Percentiles rank a stretch among this genome's conserved stretches.
These are phyloP conservation scores for Caranx ignobilis DNA, from an alignment of 2,113 vertebrate species.

Conservation along the genomic window DNA sequence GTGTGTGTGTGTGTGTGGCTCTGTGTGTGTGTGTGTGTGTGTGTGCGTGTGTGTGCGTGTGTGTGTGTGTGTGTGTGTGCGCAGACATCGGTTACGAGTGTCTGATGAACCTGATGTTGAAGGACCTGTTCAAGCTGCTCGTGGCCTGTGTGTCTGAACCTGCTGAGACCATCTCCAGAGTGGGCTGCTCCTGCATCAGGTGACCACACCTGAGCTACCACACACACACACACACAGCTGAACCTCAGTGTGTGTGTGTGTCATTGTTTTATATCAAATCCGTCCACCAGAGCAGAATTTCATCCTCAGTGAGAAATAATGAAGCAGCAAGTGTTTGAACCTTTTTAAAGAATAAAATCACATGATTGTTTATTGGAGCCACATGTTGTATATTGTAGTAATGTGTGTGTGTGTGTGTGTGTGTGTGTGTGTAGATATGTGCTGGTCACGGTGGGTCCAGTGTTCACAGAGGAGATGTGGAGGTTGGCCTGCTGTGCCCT, in stretches of 20 bases:
- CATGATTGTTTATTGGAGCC: too few relatives aligned
- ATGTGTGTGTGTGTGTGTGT: too few relatives aligned
- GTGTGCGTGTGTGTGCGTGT: neutral
- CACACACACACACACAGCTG: neutral
- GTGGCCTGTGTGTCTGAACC: constrained; percentile 96
- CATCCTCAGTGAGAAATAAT: too few relatives aligned
- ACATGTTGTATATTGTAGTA: too few relatives aligned
- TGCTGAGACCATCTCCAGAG: constrained; percentile 96
- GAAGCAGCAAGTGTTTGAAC: too few relatives aligned
- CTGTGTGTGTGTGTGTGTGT: constrained; percentile 8
- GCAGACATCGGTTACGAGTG: constrained; percentile 92
- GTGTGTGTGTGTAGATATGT: constrained; percentile 86
- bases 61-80: constrained; percentile 9
- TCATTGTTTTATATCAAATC: neutral
- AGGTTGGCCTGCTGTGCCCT: constrained; percentile 94
- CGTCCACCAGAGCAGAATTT: too few relatives aligned
- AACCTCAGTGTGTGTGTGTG: too few relatives aligned
- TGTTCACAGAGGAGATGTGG: constrained; percentile 99
- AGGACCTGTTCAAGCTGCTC: constrained; percentile 95
- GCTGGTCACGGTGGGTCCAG: constrained; percentile 93
- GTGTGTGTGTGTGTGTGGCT: neutral
- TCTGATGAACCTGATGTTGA: constrained; percentile 96
- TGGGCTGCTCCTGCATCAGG: constrained; percentile 99
- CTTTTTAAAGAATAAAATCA: too few relatives aligned
- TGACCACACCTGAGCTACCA: constrained; percentile 55